phyloP scores from a whole-genome alignment of 2,888 invertebrate genomes.

The Incurvaria masculella region DNA sequence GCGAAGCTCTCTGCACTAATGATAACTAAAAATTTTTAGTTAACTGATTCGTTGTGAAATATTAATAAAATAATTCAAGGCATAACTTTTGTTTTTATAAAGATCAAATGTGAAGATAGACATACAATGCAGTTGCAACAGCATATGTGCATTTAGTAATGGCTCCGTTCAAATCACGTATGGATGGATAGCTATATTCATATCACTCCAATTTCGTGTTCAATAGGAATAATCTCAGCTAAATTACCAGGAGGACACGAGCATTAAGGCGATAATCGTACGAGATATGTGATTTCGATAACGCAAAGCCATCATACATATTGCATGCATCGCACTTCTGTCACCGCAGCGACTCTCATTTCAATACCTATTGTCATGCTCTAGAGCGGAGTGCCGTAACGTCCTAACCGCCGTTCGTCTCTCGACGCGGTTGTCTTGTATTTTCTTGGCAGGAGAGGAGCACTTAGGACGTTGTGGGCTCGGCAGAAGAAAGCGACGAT shows the following conservation, averaged over 20 bases:
- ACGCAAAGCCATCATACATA: slow-evolving; percentile 23
- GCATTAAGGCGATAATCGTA: slow-evolving; percentile 40
- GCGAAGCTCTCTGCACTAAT: no score
- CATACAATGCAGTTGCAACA: no score
- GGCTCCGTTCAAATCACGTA: not conserved
- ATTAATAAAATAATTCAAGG: no score
- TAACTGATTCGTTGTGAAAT: no score
- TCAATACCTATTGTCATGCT: slow-evolving; percentile 45
- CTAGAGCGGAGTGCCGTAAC: not conserved
- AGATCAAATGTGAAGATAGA: no score
- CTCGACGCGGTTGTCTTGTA: not conserved
- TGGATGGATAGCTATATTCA: not conserved
- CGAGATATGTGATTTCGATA: slow-evolving; percentile 25
- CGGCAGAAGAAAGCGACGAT: slow-evolving; percentile 28
- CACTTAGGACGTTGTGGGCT: not conserved
- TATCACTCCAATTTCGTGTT: not conserved
- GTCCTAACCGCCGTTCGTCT: not conserved
- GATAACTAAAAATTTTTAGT: no score
- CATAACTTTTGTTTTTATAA: no score
- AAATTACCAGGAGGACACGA: slow-evolving; percentile 37
- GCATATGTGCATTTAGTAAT: no score
- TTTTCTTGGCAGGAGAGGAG: not conserved
- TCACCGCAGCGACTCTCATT: slow-evolving; percentile 31
- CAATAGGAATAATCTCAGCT: slow-evolving; percentile 31
- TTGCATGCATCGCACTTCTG: slow-evolving; percentile 32